phyloP scores from a whole-genome alignment of 2,888 invertebrate genomes.

The Sarcophaga subvicina region DNA sequence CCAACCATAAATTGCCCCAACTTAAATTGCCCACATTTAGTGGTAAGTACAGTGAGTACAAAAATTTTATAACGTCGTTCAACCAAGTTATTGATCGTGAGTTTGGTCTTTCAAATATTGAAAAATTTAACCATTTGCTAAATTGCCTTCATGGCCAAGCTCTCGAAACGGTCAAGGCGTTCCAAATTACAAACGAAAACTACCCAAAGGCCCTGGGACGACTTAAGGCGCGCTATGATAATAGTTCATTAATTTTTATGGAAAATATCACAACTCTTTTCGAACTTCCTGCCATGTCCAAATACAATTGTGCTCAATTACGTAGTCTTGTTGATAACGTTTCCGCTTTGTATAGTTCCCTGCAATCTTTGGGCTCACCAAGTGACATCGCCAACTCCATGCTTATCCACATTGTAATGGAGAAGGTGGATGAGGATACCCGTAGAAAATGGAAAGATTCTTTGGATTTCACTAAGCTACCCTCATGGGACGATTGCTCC shows the following conservation, averaged over 20 bases:
- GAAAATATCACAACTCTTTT: constrained; percentile 48
- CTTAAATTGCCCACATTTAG: too few species aligned
- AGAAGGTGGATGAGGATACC: constrained; percentile 51
- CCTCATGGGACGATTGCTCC: constrained; percentile 57
- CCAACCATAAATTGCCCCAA: too few species aligned
- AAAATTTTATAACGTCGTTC: constrained; percentile 54
- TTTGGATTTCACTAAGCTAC: constrained; percentile 52
- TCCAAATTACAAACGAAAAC: constrained; percentile 43
- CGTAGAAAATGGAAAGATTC: constrained; percentile 57
- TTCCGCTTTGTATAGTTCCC: constrained; percentile 42
- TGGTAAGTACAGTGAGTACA: constrained; percentile 53
- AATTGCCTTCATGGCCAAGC: constrained; percentile 49
- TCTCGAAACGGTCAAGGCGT: constrained; percentile 42
- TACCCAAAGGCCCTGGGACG: constrained; percentile 47
- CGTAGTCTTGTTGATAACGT: constrained; percentile 47
- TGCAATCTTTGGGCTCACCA: constrained; percentile 27
- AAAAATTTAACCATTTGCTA: constrained; percentile 42
- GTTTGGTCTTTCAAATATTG: constrained; percentile 36
- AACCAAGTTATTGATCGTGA: constrained; percentile 52
- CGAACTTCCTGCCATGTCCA: constrained; percentile 27
- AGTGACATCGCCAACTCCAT: constrained; percentile 49
- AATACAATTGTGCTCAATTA: constrained; percentile 18
- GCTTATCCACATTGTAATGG: constrained; percentile 11
- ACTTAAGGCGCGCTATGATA: constrained; percentile 52
- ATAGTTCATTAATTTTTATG: constrained; percentile 42